These are phyloP conservation scores for Bufotes viridis DNA, from an alignment of 2,797 vertebrate species.

Conservation along the genomic window DNA sequence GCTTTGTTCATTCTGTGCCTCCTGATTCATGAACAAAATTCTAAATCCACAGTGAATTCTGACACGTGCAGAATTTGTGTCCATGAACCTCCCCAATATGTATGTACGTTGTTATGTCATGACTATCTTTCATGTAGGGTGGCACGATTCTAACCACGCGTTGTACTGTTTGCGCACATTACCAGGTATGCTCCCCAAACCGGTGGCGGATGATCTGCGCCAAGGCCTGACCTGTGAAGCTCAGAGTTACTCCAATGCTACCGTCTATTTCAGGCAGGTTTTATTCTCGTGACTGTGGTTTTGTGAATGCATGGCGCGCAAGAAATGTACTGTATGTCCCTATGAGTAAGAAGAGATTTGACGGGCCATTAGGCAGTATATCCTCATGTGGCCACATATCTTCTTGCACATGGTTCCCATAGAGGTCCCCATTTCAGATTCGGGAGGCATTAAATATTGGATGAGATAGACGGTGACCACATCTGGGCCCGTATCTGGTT, in stretches of 20 bases:
- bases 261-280: constrained; percentile 78
- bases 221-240: constrained; percentile 75
- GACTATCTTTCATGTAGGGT: too few species aligned
- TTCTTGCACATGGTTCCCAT: not conserved
- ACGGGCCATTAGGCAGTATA: not conserved
- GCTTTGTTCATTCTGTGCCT: too few species aligned
- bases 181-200: constrained; percentile 80
- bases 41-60: not conserved
- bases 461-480: not conserved
- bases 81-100: not conserved
- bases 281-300: constrained; percentile 3
- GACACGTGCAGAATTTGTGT: not conserved
- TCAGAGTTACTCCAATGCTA: constrained; percentile 77
- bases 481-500: not conserved
- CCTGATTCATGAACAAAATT: too few species aligned
- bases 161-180: not conserved
- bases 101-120: not conserved
- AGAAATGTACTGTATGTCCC: not conserved
- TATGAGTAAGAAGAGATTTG: not conserved
- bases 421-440: not conserved
- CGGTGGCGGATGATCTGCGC: constrained; percentile 66
- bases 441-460: not conserved
- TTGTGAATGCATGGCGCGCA: not conserved
- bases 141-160: not conserved
- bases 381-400: not conserved